Percentiles rank a stretch among this genome's conserved stretches.
Conservation (phyloP, 2,113 vertebrate species). For the Lontra canadensis region DNA sequence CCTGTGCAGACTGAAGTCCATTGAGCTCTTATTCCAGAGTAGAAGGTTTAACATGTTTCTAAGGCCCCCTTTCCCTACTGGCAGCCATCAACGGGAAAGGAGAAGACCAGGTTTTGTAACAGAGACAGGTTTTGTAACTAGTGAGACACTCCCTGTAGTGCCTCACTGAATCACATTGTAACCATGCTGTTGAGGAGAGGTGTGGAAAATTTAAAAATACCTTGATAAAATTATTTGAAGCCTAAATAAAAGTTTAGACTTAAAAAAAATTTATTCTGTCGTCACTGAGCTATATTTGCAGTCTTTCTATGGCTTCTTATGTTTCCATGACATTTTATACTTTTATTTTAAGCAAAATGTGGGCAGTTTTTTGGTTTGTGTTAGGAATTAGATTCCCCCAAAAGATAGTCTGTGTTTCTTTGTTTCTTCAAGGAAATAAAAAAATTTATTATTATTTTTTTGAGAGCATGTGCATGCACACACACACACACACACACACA, state of each 20-base stretch:
- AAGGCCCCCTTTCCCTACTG: neutral
- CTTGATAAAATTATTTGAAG: constrained; percentile 15
- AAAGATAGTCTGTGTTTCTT: neutral
- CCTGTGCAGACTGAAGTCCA: neutral
- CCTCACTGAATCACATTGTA: constrained; percentile 37
- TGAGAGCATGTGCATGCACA: neutral
- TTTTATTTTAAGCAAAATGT: constrained; percentile 50
- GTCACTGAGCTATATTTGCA: neutral
- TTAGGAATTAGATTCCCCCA: neutral
- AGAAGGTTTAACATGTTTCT: neutral
- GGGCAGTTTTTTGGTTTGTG: neutral
- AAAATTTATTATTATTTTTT: neutral
- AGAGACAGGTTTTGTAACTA: neutral
- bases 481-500: neutral
- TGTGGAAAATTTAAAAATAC: neutral
- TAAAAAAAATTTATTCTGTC: neutral
- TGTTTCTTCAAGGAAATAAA: neutral
- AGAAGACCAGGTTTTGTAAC: constrained; percentile 55
- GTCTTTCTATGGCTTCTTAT: neutral
- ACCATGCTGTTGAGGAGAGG: neutral
- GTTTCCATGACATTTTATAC: neutral
- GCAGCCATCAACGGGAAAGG: neutral
- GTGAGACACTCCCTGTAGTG: neutral
- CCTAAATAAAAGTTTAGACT: neutral
- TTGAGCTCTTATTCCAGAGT: neutral